A percentile compares a stretch with the other conserved stretches of the same genome.
phyloP scores from a whole-genome alignment of 2,113 vertebrate species.

The Dicentrarchus labrax region DNA sequence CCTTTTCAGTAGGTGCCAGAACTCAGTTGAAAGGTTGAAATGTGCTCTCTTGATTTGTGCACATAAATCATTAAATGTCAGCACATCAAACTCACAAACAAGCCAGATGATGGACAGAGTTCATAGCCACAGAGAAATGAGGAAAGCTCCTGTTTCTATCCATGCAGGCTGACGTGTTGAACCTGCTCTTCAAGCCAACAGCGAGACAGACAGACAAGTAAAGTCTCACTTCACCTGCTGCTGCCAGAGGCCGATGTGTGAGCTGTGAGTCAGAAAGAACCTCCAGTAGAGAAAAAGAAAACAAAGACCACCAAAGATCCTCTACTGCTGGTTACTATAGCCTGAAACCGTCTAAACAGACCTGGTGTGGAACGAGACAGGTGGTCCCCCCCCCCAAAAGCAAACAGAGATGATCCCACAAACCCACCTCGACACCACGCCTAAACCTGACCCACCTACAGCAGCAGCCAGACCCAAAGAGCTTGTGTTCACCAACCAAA shows the following conservation, averaged over 20 bases:
- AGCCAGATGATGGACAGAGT: neutral
- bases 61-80: neutral
- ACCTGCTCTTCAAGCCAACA: slow-evolving; percentile 6
- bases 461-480: slow-evolving; percentile 1
- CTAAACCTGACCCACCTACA: slow-evolving; percentile 55
- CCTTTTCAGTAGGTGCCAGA: neutral
- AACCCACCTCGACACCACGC: slow-evolving; percentile 42
- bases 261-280: slow-evolving; percentile 30
- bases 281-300: slow-evolving; percentile 61
- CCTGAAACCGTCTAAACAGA: slow-evolving; percentile 55
- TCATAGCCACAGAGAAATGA: neutral
- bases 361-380: slow-evolving; percentile 67
- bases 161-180: neutral
- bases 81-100: neutral
- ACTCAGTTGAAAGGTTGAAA: no score
- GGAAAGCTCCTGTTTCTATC: neutral
- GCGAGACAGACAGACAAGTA: neutral
- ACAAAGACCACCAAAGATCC: slow-evolving; percentile 72
- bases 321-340: slow-evolving; percentile 25
- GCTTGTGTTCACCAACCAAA: neutral
- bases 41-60: neutral
- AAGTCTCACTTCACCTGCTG: slow-evolving; percentile 21
- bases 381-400: slow-evolving; percentile 62
- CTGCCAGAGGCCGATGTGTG: slow-evolving; percentile 5
- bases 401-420: slow-evolving; percentile 66